phyloP scores from a whole-genome alignment of 1,140 invertebrate genomes.

The Zaprionus lachaisei region DNA sequence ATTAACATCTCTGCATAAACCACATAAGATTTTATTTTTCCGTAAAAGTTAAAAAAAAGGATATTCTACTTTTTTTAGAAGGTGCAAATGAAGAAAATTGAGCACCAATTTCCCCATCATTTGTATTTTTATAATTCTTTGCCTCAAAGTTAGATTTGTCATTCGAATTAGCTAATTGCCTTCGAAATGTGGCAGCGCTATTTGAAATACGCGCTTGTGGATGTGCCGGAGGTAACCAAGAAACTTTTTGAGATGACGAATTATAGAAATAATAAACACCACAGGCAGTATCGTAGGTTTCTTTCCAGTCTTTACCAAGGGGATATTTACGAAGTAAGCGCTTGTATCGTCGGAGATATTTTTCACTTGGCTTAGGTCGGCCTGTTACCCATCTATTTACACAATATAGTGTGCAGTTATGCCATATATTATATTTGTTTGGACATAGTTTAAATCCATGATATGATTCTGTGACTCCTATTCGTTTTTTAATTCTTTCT shows the following conservation, averaged over 20 bases:
- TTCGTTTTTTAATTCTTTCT: constrained; percentile 85
- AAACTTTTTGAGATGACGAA: constrained; percentile 86
- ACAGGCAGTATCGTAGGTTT: constrained; percentile 95
- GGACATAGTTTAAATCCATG: constrained; percentile 93
- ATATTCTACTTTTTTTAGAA: constrained; percentile 56
- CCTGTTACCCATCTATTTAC: constrained; percentile 94
- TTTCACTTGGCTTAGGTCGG: constrained; percentile 88
- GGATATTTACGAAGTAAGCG: constrained; percentile 95
- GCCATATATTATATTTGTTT: constrained; percentile 98
- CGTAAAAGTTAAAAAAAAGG: constrained; percentile 9
- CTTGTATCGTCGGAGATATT: constrained; percentile 90
- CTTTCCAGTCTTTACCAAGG: constrained; percentile 95
- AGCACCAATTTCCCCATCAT: constrained; percentile 35
- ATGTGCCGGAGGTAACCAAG: constrained; percentile 96
- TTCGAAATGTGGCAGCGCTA: constrained; percentile 92
- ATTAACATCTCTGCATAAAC: neutral
- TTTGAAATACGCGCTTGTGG: constrained; percentile 93
- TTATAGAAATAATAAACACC: constrained; percentile 84
- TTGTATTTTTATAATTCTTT: constrained; percentile 14
- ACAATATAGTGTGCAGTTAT: constrained; percentile 96
- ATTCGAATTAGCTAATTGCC: constrained; percentile 85
- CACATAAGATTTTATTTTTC: neutral
- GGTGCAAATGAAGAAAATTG: constrained; percentile 14
- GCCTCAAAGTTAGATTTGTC: constrained; percentile 62
- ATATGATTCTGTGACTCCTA: constrained; percentile 86